phyloP scores from a whole-genome alignment of 2,797 vertebrate genomes.

The Eidolon dupreanum region DNA sequence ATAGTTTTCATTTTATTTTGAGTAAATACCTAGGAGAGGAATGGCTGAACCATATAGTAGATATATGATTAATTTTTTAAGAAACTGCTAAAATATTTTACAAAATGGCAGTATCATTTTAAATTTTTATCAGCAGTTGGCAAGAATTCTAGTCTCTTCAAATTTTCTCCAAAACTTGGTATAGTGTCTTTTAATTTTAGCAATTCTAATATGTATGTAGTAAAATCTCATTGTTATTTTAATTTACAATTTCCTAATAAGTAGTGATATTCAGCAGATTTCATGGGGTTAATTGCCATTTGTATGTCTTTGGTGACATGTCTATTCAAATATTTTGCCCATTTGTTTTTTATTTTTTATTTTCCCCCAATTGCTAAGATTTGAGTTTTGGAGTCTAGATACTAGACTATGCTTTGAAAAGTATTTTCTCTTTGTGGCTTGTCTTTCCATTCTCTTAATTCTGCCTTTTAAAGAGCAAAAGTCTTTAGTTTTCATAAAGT shows the following conservation, averaged over 20 bases:
- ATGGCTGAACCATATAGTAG: neutral
- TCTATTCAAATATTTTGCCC: neutral
- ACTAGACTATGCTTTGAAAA: neutral
- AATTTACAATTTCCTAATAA: neutral
- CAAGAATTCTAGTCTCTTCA: neutral
- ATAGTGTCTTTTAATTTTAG: neutral
- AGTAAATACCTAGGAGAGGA: neutral
- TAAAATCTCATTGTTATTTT: neutral
- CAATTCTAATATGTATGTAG: neutral
- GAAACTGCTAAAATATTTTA: neutral
- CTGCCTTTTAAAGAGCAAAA: neutral
- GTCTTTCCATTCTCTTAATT: neutral
- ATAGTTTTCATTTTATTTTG: neutral
- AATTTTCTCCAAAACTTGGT: neutral
- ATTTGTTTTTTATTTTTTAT: neutral
- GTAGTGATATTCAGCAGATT: neutral
- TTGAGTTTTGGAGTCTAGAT: neutral
- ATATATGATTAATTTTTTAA: neutral
- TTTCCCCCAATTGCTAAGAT: neutral
- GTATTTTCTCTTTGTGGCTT: neutral
- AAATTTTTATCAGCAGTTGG: neutral
- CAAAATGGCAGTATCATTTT: neutral
- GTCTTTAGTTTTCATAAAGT: neutral
- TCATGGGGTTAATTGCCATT: neutral
- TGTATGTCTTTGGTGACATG: neutral